Base-by-base conservation (phyloP, 1,140 invertebrate species). In the Popillia japonica region DNA sequence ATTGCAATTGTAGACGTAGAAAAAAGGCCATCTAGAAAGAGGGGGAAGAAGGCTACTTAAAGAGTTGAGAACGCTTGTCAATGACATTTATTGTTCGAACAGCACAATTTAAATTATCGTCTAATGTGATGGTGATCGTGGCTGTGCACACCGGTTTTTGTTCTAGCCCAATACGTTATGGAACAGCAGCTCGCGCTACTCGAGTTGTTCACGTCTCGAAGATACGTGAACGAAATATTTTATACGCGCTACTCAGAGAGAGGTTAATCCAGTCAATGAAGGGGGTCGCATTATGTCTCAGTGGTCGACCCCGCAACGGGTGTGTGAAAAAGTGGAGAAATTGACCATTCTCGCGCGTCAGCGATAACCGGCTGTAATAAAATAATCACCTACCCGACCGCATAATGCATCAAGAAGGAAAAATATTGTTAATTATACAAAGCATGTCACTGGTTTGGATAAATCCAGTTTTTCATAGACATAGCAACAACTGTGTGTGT, bases 221-320 rank as follows among this genome's bases (percentile, higher is more conserved):
- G 8, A 10, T 48, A 48, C 44, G 44, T 48, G 44, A 48, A 48
- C 44, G 44, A 10, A 48, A 48, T 48, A 48, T 48, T 48, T 48
- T 48, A 48, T 48, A n/a, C 11, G 44, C 44, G 44, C 11, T 48
- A 48, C 44, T 10, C 44, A 48, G 44, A 48, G 44, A 48, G 17
- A 48, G 44, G 44, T 48, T 48, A 48, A 48, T 48, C 44, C 11
- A 48, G 44, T 48, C 44, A 48, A 48, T 48, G 44, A 48, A 48
- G 44, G 44, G 44, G 44, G 44, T 48, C 44, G 44, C 44, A 48
- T 48, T 11, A 48, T 10, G 44, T 10, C 44, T n/a, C 44, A n/a
- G 44, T 48, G 44, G 44, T 48, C 44, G 7, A 48, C 11, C 17
- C 11, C 44, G 44, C 11, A 10, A 48, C 44, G 11, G 44, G 44